A percentile compares a stretch with the other conserved stretches of the same genome.
phyloP scores from a whole-genome alignment of 1,140 invertebrate genomes.

The Drosophila novamexicana region DNA sequence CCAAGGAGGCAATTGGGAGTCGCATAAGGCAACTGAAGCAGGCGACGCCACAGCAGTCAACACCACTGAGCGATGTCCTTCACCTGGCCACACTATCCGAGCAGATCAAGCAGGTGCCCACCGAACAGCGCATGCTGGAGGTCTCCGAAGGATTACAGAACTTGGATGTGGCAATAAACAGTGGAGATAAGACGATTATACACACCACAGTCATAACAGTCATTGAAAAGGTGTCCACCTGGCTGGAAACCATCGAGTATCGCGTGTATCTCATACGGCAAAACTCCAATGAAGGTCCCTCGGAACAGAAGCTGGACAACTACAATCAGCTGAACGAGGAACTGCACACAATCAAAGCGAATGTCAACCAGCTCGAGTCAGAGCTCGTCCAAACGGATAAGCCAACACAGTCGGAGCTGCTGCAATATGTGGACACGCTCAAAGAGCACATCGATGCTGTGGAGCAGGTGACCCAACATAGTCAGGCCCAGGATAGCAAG shows the following conservation, averaged over 20 bases:
- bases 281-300: constrained; percentile 86
- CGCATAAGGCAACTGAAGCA: constrained; percentile 72
- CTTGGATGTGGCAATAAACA: constrained; percentile 87
- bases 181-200: constrained; percentile 87
- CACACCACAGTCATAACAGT: constrained; percentile 90
- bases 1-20: constrained; percentile 71
- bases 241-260: constrained; percentile 93
- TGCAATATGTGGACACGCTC: constrained; percentile 85
- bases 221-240: constrained; percentile 91
- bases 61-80: constrained; percentile 85
- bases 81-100: constrained; percentile 87
- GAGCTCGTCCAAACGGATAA: constrained; percentile 85
- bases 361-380: constrained; percentile 83
- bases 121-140: constrained; percentile 85
- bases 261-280: constrained; percentile 88
- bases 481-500: constrained; percentile 86
- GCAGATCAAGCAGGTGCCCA: constrained; percentile 85
- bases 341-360: constrained; percentile 84
- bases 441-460: constrained; percentile 86
- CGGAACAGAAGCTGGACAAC: constrained; percentile 86
- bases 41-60: constrained; percentile 61
- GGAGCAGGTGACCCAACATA: constrained; percentile 87
- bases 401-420: constrained; percentile 84
- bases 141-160: constrained; percentile 86
- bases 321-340: constrained; percentile 84